Conservation (phyloP, 2,888 invertebrate genomes). For the Drosophila prostipennis region DNA sequence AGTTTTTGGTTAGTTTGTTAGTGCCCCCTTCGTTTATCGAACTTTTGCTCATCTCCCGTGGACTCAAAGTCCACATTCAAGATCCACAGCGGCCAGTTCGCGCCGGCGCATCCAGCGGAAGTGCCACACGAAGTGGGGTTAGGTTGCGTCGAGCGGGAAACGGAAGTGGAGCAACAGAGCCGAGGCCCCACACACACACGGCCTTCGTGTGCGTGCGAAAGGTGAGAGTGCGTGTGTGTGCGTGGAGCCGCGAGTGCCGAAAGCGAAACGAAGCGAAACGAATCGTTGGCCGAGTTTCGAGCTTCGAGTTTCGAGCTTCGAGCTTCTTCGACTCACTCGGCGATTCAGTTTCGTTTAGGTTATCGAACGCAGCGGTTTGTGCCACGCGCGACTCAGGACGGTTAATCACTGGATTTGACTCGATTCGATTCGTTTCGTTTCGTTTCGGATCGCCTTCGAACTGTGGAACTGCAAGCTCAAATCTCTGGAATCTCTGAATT, state of each 20-base stretch:
- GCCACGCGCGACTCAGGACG: slow-evolving; percentile 21
- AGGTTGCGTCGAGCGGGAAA: background rate
- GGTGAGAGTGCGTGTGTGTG: slow-evolving; percentile 49
- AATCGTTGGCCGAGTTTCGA: slow-evolving; percentile 65
- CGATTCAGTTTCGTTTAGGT: slow-evolving; percentile 62
- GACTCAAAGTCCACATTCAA: slow-evolving; percentile 45
- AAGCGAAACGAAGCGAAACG: slow-evolving; percentile 15
- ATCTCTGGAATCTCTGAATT: background rate
- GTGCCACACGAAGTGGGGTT: background rate
- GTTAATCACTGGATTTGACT: slow-evolving; percentile 12
- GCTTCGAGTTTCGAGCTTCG: slow-evolving; percentile 20
- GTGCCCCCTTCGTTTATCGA: background rate
- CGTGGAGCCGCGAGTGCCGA: slow-evolving; percentile 26
- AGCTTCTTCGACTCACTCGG: slow-evolving; percentile 5
- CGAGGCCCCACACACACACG: slow-evolving; percentile 9
- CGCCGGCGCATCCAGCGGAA: slow-evolving; percentile 48
- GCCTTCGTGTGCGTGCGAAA: slow-evolving; percentile 31
- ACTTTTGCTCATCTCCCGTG: slow-evolving; percentile 34
- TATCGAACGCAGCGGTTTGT: slow-evolving; percentile 56
- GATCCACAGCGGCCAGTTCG: slow-evolving; percentile 45
- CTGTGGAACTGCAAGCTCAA: slow-evolving; percentile 1
- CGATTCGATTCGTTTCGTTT: slow-evolving; percentile 10
- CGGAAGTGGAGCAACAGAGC: slow-evolving; percentile 8
- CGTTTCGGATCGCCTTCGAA: slow-evolving; percentile 8
- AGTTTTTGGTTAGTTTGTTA: too few species aligned